A percentile compares a stretch with the other conserved stretches of the same genome.
Conservation (phyloP, 1,140 invertebrate species). For the Choristoneura fumiferana region DNA sequence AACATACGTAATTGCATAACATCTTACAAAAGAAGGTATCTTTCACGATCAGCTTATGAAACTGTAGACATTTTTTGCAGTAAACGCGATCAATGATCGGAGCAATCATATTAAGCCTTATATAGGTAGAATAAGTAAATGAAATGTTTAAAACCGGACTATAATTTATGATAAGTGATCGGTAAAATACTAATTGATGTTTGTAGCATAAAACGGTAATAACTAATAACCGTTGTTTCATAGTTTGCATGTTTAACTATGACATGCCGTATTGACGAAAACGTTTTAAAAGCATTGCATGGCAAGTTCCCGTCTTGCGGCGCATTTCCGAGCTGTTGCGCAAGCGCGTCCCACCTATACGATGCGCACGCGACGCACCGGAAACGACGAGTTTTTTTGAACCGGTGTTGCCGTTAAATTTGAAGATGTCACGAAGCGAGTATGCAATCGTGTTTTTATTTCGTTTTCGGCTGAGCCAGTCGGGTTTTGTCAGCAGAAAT, state of each 20-base stretch:
- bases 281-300: constrained; percentile 26
- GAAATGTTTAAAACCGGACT: background rate
- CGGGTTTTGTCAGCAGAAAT: background rate
- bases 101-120: background rate
- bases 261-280: constrained; percentile 26
- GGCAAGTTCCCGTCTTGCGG: constrained; percentile 32
- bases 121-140: no score
- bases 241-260: constrained; percentile 28
- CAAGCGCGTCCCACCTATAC: constrained; percentile 15
- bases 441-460: background rate
- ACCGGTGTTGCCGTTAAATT: constrained; percentile 20
- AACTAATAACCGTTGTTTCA: constrained; percentile 19
- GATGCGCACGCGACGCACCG: constrained; percentile 23
- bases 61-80: background rate
- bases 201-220: constrained; percentile 19
- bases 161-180: background rate
- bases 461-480: background rate
- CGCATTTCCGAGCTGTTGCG: constrained; percentile 35
- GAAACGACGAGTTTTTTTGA: constrained; percentile 26
- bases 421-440: constrained; percentile 4
- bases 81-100: no score
- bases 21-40: constrained; percentile 14
- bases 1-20: background rate
- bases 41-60: constrained; percentile 7
- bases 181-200: background rate